These are phyloP conservation scores for Pluvianellus socialis DNA, from an alignment of 2,113 vertebrate genomes.

Conservation along the genomic window DNA sequence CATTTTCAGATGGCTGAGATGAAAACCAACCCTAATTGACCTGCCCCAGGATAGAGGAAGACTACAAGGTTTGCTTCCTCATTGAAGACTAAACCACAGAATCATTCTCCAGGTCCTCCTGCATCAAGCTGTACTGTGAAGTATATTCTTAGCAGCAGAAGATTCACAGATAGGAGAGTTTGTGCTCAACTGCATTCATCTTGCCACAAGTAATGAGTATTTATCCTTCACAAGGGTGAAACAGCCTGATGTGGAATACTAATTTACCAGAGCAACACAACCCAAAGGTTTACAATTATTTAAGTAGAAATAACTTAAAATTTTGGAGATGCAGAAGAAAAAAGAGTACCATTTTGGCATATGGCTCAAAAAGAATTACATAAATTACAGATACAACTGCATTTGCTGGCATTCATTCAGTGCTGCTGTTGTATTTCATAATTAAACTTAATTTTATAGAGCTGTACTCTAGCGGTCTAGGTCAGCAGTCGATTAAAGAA, in stretches of 20 bases:
- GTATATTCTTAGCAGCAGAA: not conserved
- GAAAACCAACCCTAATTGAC: not conserved
- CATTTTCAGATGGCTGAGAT: not conserved
- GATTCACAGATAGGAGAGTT: not conserved
- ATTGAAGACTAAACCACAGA: not conserved
- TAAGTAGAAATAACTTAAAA: not conserved
- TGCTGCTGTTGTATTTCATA: not conserved
- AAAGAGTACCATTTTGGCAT: not conserved
- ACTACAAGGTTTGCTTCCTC: not conserved
- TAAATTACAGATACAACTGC: not conserved
- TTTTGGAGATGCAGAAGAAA: not conserved
- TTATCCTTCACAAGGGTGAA: not conserved
- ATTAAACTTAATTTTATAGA: constrained; percentile 1
- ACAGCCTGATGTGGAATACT: not conserved
- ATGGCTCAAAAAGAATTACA: not conserved
- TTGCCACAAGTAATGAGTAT: not conserved
- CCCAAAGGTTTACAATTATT: not conserved
- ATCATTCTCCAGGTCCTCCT: not conserved
- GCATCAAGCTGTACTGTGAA: not conserved
- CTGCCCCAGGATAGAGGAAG: not conserved
- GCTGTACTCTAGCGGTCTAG: not conserved
- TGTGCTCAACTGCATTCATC: not conserved
- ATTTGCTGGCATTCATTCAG: not conserved
- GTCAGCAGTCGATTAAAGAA: not conserved
- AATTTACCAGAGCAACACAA: not conserved